phyloP scores from a whole-genome alignment of 2,888 invertebrate species.

The Incurvaria masculella region DNA sequence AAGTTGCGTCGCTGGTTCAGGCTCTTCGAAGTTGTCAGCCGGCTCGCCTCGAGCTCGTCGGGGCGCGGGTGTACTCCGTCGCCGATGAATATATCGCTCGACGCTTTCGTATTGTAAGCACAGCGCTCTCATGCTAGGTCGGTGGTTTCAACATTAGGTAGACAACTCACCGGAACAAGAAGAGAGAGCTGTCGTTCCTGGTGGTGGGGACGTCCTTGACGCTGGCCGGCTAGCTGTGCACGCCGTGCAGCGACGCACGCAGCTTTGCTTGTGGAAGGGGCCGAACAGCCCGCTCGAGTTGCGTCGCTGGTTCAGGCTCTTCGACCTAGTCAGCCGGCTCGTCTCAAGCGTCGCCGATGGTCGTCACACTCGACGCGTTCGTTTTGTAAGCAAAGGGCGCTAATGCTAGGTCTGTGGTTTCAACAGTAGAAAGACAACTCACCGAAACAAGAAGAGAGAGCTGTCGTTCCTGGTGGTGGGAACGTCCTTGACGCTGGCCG shows the following conservation, averaged over 20 bases:
- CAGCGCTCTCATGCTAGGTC: no score
- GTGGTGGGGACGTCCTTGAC: slow-evolving; percentile 48
- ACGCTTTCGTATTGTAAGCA: slow-evolving; percentile 46
- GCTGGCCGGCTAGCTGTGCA: slow-evolving; percentile 49
- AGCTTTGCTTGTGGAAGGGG: slow-evolving; percentile 52
- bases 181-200: slow-evolving; percentile 49
- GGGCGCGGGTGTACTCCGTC: slow-evolving; percentile 36
- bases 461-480: slow-evolving; percentile 50
- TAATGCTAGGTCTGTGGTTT: no score
- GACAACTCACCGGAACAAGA: slow-evolving; percentile 44
- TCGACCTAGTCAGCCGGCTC: slow-evolving; percentile 43
- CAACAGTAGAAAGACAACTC: no score
- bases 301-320: slow-evolving; percentile 47
- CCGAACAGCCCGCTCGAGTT: slow-evolving; percentile 53
- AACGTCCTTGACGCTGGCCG: slow-evolving; percentile 44
- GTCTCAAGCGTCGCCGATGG: slow-evolving; percentile 38
- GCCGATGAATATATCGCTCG: slow-evolving; percentile 35
- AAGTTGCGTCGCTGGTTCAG: slow-evolving; percentile 48
- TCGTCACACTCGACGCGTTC: slow-evolving; percentile 41
- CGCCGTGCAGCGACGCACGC: slow-evolving; percentile 47
- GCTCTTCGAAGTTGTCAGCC: slow-evolving; percentile 47
- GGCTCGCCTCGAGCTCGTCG: slow-evolving; percentile 36
- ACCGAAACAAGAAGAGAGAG: slow-evolving; percentile 50
- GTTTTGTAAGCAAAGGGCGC: no score
- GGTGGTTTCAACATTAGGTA: no score